Evolutionary conservation across 2,797 vertebrate genomes (phyloP), one percentile per base, ranked within the genome.

Genomic region (Tamandua tetradactyla): DNA sequence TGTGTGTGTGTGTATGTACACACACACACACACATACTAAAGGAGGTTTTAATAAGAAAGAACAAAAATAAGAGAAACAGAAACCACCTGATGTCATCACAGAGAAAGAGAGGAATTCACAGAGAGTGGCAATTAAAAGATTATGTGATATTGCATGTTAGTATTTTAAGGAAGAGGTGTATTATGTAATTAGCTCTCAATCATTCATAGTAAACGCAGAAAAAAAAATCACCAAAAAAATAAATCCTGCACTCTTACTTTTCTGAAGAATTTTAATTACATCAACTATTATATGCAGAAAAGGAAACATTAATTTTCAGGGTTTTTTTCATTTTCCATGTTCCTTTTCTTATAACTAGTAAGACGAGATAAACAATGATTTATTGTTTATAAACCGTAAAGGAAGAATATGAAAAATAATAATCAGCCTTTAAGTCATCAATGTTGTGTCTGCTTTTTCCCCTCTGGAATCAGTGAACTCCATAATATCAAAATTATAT

Each of bases 31-130:
- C 37, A 62, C 47, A 81, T 55, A 81, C 9, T 57, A 85, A 61
- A 25, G 44, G 23, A 81, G 47, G 11, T 72, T 83, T 86, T 49
- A 32, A 23, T 89, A 55, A 75, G 37, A 83, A 84, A 82, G 62
- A 90, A 71, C 6, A 25, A 84, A 94, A 95, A 64, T 49, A 76
- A 35, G 20, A 91, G 15, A 80, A 86, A 64, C 17, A 80, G 35
- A 92, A 74, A 22, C 87, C 27, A 87, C 2, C 30, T 52, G 35
- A n/a, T 64, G 15, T 74, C 57, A 81, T 61, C 17, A 91, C 2
- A 69, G n/a, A 72, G 25, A 52, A 47, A 49, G 23, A 76, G 30
- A 55, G 4, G 40, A 79, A 5, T 66, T 35, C 17, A 83, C 3
- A 52, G 4, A 47, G 68, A 68, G 37, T 68, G 62, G 57, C 25